Evolutionary conservation across 2,113 vertebrate genomes (phyloP), one percentile per base, ranked within the genome.

Genomic region (Chamaetylas fuelleborni): DNA sequence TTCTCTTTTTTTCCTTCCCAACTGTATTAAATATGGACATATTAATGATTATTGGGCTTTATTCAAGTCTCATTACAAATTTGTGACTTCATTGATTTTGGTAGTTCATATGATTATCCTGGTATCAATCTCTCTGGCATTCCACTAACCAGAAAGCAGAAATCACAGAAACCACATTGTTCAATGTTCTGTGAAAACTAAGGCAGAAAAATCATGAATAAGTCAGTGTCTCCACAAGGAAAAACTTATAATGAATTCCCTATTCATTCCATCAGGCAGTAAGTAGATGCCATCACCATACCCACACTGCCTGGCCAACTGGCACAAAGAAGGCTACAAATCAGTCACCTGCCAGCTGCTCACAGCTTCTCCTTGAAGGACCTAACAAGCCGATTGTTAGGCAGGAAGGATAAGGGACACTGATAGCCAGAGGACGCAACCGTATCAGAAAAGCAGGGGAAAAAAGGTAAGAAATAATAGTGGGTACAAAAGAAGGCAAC

Each of bases 331-430:
- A 42, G 42, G 23, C 61, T 66, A 34, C n/a, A 42, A 78, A 70
- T 25, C 33, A 85, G 73, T 12, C 81, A 93, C 65, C 61, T 67
- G 51, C 18, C 66, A 92, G 61, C 43, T 92, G 78, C 43, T 76
- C 38, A 43, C 38, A 78, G 69, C 47, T 88, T 56, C 40, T 78
- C 23, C 51, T 54, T 38, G 9, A 36, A n/a, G 1, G 2, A 43
- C 23, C 33, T 67, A 56, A 69, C 24, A 80, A 43, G 31, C 19
- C 2, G 1, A 58, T 4, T 29, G 19, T 56, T 29, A 0, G 1
- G 58, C 50, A 87, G 48, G 43, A 88, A 76, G 48, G 43, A 29
- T 9, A 56, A 81, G 42, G 34, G 6, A 61, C 19, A 51, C 6
- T 9, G 11, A 24, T 14, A 67, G 34, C 6, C 43, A 74, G 20